Evolutionary conservation across 53 echinoderm and acorn worm species (phyloP), one percentile per base, ranked within the genome.

Genomic region (Hippasteria phrygiana): DNA sequence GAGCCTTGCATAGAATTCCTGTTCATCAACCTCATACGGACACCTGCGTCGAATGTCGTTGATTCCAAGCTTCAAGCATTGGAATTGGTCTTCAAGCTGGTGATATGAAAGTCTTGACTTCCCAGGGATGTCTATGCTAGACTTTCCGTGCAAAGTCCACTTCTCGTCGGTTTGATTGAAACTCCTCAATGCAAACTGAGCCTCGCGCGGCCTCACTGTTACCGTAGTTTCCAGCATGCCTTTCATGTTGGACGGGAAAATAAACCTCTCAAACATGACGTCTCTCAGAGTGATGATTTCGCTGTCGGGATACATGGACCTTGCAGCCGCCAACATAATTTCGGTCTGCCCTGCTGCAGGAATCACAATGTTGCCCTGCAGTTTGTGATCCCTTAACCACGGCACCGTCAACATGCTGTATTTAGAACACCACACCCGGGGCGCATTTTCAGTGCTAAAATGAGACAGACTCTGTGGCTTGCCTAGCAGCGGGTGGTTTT

Each of bases 291-390:
- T 96, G 20, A 93, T 80, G 34, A 79, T 83, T 2, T 92, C 93
- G 35, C 71, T 64, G 27, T 95, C 74, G 4, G 83, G 87, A 62
- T 89, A 90, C 43, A 93, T 74, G 1, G 91, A 88, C 43, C 80
- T 45, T 45, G 94, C 87, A 16, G 99, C 99, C 12, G 96, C 94
- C 16, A 98, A 62, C 86, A 94, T 91, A 1, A 94, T 90, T 65
- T 98, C 99, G 26, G 94, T 91, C 38, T 94, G 92, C 22, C 93
- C 99, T 62, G 99, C 99, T 17, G 99, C 99, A 10, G 99, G 98
- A 43, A 98, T 83, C 33, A 98, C 93, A 20, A 96, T 93, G 73
- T 89, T 93, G 5, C 96, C 99, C 65, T 98, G 99, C 9, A 98
- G 83, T 40, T 92, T 92, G 87, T 98, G 99, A 77, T 98, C 99